These are phyloP conservation scores for Agonopterix subpropinquella DNA, from an alignment of 2,888 invertebrate species.

Conservation along the genomic window DNA sequence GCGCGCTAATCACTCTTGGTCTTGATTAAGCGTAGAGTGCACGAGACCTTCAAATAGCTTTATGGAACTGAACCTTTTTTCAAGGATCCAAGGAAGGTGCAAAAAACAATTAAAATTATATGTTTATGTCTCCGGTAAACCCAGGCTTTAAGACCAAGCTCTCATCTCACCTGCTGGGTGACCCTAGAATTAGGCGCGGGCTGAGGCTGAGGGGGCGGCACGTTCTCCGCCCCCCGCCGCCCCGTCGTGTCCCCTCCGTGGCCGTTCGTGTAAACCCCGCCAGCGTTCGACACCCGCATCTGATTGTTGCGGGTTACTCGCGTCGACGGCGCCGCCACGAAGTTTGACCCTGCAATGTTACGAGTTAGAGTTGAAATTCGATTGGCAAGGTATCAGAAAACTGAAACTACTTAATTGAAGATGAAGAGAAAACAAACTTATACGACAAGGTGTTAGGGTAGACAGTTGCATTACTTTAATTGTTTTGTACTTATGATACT, in stretches of 20 bases:
- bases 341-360: constrained; percentile 7
- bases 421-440: too few species aligned
- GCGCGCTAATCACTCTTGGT: too few species aligned
- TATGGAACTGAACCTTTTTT: too few species aligned
- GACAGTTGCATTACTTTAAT: too few species aligned
- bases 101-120: too few species aligned
- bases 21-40: too few species aligned
- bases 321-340: constrained; percentile 33
- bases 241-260: constrained; percentile 76
- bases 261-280: constrained; percentile 73
- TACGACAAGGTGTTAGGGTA: too few species aligned
- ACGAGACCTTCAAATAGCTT: too few species aligned
- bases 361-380: background rate
- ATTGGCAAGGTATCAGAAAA: too few species aligned
- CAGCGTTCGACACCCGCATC: constrained; percentile 73
- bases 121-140: background rate
- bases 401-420: too few species aligned
- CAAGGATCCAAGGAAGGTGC: too few species aligned
- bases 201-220: constrained; percentile 60
- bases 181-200: constrained; percentile 54
- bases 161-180: constrained; percentile 61
- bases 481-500: too few species aligned
- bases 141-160: background rate
- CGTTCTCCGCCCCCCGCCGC: constrained; percentile 77
- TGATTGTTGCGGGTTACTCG: constrained; percentile 70